phyloP scores from a whole-genome alignment of 2,113 vertebrate species.

The Laterallus jamaicensis region DNA sequence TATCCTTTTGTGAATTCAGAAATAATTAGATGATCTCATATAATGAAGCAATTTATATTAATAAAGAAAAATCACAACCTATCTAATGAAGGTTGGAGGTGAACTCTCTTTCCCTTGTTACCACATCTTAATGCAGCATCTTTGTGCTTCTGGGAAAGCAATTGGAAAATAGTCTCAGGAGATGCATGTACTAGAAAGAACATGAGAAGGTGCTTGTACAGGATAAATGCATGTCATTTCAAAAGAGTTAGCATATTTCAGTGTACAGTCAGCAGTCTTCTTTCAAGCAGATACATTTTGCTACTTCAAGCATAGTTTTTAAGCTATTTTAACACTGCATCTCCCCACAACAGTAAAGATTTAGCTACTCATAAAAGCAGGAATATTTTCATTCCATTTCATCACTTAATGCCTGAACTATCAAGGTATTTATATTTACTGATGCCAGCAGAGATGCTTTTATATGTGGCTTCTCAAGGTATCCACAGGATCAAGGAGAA shows the following conservation, averaged over 20 bases:
- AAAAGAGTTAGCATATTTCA: neutral
- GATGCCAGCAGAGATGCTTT: neutral
- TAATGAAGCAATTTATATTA: constrained; percentile 72
- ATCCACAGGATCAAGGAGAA: neutral
- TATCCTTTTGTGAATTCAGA: constrained; percentile 65
- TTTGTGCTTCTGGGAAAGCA: constrained; percentile 47
- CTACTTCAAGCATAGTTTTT: neutral
- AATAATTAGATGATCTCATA: constrained; percentile 73
- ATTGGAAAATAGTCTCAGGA: constrained; percentile 53
- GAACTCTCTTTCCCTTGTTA: constrained; percentile 40
- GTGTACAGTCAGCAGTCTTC: neutral
- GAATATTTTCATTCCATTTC: neutral
- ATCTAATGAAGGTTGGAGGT: constrained; percentile 49
- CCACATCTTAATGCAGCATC: constrained; percentile 44
- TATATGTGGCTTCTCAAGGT: neutral
- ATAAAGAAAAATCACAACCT: constrained; percentile 52
- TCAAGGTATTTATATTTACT: neutral
- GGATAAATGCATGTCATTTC: neutral
- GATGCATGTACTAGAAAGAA: constrained; percentile 16
- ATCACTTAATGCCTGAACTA: neutral
- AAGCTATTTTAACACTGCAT: neutral
- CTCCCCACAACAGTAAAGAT: neutral
- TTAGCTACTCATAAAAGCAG: neutral
- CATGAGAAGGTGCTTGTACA: neutral
- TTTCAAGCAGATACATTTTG: neutral